Evolutionary conservation across 2,888 invertebrate genomes (phyloP), one percentile per base, ranked within the genome.

Genomic region (Erebia ligea): DNA sequence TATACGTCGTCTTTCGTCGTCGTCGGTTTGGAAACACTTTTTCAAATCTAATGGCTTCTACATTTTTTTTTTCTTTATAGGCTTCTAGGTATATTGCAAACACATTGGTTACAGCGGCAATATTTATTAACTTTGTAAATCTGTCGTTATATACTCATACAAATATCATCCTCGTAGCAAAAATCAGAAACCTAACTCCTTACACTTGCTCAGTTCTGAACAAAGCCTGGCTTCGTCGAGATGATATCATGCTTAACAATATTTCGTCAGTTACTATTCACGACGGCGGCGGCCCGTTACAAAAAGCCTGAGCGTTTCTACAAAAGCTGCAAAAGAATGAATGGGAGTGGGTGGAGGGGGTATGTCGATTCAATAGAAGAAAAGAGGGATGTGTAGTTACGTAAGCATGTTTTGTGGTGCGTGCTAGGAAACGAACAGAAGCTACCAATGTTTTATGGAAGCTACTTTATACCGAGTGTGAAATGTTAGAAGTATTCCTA

Each of bases 281-380:
- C 81, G 77, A 77, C 78, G 82, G 77, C 80, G 81, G 85, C 80
- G 81, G 85, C 81, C 85, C 86, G 87, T 87, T 89, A 89, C 87
- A 90, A 89, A 88, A 91, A 91, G 88, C 86, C 84, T 86, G 83
- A 84, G 85, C 86, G 85, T 82, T 86, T 80, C 84, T 86, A 91
- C 90, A 91, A 91, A 90, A 89, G 89, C 87, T 86, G 85, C 85
- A 86, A 90, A 34, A 89, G 90, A 91, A 91, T 91, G 89, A 91
- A 89, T 87, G 88, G 86, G 83, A 85, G 86, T 82, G 86, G 85
- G 86, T 81, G 86, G 83, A 77, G 82, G 86, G 81, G 82, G 68
- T 56, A 70, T 73, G 84, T 81, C 85, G 85, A 89, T 89, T 90
- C 87, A 90, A 92, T 89, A 86, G 85, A 78, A 86, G 86, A 86